Conservation (phyloP, 2,888 invertebrate genomes). For the Hedya salicella region DNA sequence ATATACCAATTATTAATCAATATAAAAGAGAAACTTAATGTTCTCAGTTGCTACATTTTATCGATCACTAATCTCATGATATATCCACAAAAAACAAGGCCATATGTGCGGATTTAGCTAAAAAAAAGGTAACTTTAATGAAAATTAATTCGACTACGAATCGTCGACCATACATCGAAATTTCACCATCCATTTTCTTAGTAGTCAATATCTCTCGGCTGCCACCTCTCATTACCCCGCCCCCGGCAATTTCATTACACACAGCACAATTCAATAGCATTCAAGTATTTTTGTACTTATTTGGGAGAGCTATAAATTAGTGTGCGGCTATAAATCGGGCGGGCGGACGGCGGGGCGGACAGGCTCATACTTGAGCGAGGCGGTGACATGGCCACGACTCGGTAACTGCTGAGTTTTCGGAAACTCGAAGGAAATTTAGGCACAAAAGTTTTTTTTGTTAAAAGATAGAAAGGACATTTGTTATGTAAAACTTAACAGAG, state of each 20-base stretch:
- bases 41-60: no score
- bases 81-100: no score
- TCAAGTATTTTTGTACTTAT: conserved; percentile 48
- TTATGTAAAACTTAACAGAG: conserved; percentile 26
- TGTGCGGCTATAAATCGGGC: conserved; percentile 71
- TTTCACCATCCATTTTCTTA: conserved; percentile 30
- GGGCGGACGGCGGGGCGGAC: conserved; percentile 55
- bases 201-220: conserved; percentile 28
- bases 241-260: conserved; percentile 44
- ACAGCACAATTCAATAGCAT: conserved; percentile 53
- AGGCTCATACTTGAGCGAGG: conserved; percentile 51
- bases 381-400: conserved; percentile 47
- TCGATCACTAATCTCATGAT: no score
- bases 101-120: no score
- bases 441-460: conserved; percentile 35
- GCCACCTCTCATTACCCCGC: conserved; percentile 43
- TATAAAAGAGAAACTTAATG: no score
- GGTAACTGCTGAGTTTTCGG: conserved; percentile 32
- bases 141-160: conserved; percentile 1
- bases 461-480: conserved; percentile 24
- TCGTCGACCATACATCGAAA: conserved; percentile 15
- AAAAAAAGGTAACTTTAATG: neutral
- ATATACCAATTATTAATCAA: no score
- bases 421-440: conserved; percentile 20
- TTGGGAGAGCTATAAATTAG: conserved; percentile 67